Evolutionary conservation across 1,140 invertebrate genomes (phyloP).

Genomic region (Drosophila auraria): DNA sequence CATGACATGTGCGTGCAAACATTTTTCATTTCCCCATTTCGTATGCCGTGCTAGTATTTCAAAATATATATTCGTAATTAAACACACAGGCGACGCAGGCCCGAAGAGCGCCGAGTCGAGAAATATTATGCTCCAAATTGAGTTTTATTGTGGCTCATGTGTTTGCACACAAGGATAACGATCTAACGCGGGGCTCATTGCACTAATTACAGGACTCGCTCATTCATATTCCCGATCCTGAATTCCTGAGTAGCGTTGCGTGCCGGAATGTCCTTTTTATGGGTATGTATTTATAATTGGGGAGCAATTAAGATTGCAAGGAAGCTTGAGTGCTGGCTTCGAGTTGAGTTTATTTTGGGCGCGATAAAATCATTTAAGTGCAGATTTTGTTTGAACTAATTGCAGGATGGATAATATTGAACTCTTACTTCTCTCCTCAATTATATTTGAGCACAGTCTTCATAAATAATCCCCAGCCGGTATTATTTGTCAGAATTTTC

Average conservation of each 20-base stretch:
- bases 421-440: not conserved
- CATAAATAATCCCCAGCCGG: conserved; percentile 61
- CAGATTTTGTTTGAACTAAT: conserved; percentile 1
- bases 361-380: not conserved
- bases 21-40: conserved; percentile 79
- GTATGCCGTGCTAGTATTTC: conserved; percentile 81
- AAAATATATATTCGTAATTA: conserved; percentile 79
- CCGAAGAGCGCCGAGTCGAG: conserved; percentile 26
- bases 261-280: conserved; percentile 54
- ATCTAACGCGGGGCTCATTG: conserved; percentile 64
- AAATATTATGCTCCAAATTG: conserved; percentile 71
- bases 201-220: conserved; percentile 69
- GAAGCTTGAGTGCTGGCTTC: conserved; percentile 1
- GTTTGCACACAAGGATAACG: conserved; percentile 56
- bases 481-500: conserved; percentile 68
- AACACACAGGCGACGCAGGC: conserved; percentile 44
- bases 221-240: conserved; percentile 63
- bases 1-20: conserved; percentile 83
- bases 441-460: conserved; percentile 36
- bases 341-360: not conserved
- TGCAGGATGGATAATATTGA: not conserved
- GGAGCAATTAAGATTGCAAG: conserved; percentile 38
- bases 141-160: conserved; percentile 74
- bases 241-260: conserved; percentile 43
- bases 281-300: conserved; percentile 38